Evolutionary conservation across 2,113 vertebrate genomes (phyloP).

Genomic region (Pomatostomus ruficeps): DNA sequence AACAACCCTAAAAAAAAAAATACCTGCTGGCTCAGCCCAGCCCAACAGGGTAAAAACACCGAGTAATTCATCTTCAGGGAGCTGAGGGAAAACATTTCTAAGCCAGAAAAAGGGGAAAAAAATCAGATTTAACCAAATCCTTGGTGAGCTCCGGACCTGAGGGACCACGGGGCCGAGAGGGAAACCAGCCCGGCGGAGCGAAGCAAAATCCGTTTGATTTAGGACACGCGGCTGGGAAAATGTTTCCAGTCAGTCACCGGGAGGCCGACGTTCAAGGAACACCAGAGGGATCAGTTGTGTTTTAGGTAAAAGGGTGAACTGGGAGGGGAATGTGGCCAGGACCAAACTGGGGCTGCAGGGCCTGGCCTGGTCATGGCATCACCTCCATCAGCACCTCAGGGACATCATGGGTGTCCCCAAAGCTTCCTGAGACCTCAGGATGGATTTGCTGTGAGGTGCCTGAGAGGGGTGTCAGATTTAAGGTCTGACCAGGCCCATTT

Average conservation of each 20-base stretch:
- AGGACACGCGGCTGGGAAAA: constrained; percentile 5
- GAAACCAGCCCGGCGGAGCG: background rate
- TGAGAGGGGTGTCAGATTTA: background rate
- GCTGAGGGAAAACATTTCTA: background rate
- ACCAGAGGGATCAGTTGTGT: background rate
- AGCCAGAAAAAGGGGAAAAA: background rate
- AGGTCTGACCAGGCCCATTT: background rate
- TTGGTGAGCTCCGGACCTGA: background rate
- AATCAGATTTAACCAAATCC: background rate
- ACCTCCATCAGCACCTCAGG: background rate
- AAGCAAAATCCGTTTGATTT: constrained; percentile 31
- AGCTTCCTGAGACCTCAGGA: background rate
- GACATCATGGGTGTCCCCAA: background rate
- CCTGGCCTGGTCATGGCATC: background rate
- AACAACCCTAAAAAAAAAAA: background rate
- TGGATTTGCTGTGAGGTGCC: background rate
- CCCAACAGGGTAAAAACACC: background rate
- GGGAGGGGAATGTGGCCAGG: background rate
- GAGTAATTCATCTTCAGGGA: background rate
- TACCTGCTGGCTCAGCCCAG: background rate
- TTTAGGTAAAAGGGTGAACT: background rate
- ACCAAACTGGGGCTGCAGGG: background rate
- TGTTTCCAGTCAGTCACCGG: constrained; percentile 2
- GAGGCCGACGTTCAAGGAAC: background rate
- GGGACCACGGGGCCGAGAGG: background rate